Conservation (phyloP, 2,797 vertebrate genomes). For the Menidia menidia region DNA sequence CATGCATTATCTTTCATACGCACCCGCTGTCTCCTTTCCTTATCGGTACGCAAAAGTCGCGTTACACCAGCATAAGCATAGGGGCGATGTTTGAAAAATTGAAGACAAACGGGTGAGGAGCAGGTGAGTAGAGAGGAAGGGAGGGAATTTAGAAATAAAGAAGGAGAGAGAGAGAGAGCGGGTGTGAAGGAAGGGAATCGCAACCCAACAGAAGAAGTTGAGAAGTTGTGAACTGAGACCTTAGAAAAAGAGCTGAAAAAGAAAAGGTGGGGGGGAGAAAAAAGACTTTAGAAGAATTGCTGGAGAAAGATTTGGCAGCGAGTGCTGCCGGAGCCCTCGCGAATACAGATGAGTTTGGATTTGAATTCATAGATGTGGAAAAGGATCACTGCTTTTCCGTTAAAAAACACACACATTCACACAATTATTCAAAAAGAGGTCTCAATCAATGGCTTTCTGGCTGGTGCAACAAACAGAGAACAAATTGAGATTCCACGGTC, state of each 20-base stretch:
- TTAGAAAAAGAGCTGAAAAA: conserved; percentile 24
- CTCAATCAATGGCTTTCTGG: conserved; percentile 42
- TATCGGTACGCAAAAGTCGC: background rate
- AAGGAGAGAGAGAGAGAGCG: conserved; percentile 49
- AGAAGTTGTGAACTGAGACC: conserved; percentile 28
- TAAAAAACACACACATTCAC: conserved; percentile 12
- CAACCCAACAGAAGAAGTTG: background rate
- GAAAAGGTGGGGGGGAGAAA: conserved; percentile 9
- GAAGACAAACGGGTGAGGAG: background rate
- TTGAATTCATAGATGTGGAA: conserved; percentile 47
- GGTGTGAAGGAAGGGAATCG: conserved; percentile 14
- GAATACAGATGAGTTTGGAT: conserved; percentile 73
- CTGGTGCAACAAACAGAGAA: conserved; percentile 56
- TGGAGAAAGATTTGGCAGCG: conserved; percentile 55
- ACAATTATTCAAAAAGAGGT: conserved; percentile 53
- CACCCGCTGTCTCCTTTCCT: background rate
- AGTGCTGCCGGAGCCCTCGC: conserved; percentile 40
- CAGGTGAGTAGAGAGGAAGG: conserved; percentile 18
- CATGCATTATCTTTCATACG: background rate
- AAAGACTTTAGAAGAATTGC: conserved; percentile 47
- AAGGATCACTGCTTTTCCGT: conserved; percentile 25
- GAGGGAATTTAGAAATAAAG: conserved; percentile 21
- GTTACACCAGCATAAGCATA: background rate
- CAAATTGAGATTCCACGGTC: conserved; percentile 70
- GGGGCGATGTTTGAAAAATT: too few species aligned